Conservation (phyloP, 2,888 invertebrate genomes). For the Flexamia atlantica region DNA sequence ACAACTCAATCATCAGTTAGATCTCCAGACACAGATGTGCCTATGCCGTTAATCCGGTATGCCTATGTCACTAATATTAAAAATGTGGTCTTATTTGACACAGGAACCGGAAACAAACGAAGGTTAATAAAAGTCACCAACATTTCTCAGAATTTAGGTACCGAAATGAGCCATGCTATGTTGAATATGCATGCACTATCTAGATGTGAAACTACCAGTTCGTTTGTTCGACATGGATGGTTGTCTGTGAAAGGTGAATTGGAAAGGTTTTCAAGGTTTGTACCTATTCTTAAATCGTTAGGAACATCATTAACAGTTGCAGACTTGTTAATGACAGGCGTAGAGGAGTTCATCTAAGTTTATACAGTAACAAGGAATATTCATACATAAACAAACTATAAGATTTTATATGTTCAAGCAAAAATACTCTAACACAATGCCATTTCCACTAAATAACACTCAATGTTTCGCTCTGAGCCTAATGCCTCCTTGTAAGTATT, state of each 20-base stretch:
- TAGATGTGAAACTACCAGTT: constrained; percentile 24
- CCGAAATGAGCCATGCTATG: constrained; percentile 44
- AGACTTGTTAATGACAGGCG: background rate
- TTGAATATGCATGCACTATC: constrained; percentile 40
- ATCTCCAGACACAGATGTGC: too few relatives aligned
- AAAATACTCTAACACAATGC: constrained; percentile 20
- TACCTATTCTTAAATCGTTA: constrained; percentile 44
- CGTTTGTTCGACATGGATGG: constrained; percentile 40
- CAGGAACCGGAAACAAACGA: constrained; percentile 45
- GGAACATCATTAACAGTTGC: constrained; percentile 33
- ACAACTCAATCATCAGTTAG: too few relatives aligned
- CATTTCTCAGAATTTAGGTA: constrained; percentile 45
- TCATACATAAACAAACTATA: constrained; percentile 24
- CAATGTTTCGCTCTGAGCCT: constrained; percentile 33
- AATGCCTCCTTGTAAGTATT: constrained; percentile 22
- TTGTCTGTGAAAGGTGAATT: constrained; percentile 33
- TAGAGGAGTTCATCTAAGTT: constrained; percentile 33
- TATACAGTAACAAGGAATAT: constrained; percentile 49
- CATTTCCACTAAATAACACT: background rate
- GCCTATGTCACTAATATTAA: constrained; percentile 24
- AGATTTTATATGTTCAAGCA: constrained; percentile 8
- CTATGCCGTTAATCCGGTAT: too few relatives aligned
- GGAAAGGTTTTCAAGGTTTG: constrained; percentile 41
- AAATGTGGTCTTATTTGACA: constrained; percentile 13
- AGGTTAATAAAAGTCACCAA: constrained; percentile 22